These are phyloP conservation scores for Phytoseiulus persimilis DNA, from an alignment of 2,888 invertebrate species.

Conservation along the genomic window DNA sequence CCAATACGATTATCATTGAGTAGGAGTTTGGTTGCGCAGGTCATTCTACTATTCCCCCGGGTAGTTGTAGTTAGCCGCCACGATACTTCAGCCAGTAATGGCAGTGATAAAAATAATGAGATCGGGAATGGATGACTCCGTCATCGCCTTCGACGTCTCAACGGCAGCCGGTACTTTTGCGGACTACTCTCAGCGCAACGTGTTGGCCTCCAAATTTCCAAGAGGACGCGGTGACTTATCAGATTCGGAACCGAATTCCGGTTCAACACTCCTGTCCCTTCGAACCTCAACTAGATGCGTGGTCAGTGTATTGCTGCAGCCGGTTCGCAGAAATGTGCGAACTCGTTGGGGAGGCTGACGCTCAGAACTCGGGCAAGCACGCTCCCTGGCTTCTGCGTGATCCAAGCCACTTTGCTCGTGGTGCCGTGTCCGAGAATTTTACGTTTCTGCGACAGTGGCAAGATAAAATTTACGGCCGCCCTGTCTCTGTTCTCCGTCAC, in stretches of 20 bases:
- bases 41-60: neutral
- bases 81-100: neutral
- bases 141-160: neutral
- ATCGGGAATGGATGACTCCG: neutral
- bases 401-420: neutral
- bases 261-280: no score
- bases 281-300: no score
- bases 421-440: constrained; percentile 5
- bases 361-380: no score
- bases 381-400: neutral
- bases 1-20: neutral
- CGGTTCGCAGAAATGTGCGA: no score
- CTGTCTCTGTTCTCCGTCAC: neutral
- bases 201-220: no score
- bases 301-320: no score
- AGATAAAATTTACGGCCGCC: neutral
- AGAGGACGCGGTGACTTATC: no score
- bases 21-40: neutral
- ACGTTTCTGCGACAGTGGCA: neutral
- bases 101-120: neutral
- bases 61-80: neutral
- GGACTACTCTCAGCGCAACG: no score
- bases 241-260: no score
- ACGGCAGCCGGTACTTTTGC: no score
- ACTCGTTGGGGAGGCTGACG: no score